Evolutionary conservation across 2,797 vertebrate species (phyloP).

Genomic region (Erpetoichthys calabaricus): DNA sequence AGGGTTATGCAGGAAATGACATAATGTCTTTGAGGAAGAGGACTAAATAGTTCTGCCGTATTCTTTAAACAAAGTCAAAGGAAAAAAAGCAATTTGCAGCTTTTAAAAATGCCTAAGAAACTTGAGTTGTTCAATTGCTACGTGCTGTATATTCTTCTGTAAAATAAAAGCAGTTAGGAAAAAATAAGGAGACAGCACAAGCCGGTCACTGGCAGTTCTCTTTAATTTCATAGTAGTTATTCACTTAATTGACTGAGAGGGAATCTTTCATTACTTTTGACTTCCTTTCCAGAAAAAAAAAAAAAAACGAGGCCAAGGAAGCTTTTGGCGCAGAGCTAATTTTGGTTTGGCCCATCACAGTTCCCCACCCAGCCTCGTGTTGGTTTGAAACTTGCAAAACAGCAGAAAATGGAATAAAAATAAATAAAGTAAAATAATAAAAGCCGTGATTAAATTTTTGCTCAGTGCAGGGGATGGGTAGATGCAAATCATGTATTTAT

Average conservation of each 20-base stretch:
- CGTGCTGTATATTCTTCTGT: too few species aligned
- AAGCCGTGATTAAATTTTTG: too few species aligned
- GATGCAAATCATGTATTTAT: too few species aligned
- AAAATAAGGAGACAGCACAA: conserved; percentile 32
- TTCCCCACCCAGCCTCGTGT: conserved; percentile 82
- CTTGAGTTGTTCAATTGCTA: not conserved
- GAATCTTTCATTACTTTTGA: conserved; percentile 72
- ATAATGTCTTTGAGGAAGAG: conserved; percentile 60
- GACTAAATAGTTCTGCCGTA: conserved; percentile 31
- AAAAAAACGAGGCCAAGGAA: conserved; percentile 59
- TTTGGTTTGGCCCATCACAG: conserved; percentile 76
- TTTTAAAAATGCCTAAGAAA: not conserved
- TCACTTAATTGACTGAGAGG: conserved; percentile 49
- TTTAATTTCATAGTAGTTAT: conserved; percentile 44
- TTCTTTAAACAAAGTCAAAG: conserved; percentile 44
- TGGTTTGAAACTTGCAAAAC: conserved; percentile 66
- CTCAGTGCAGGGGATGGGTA: too few species aligned
- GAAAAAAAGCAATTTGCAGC: not conserved
- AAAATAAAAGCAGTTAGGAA: not conserved
- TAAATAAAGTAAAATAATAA: too few species aligned
- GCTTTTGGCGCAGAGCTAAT: conserved; percentile 67
- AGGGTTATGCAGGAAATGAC: conserved; percentile 60
- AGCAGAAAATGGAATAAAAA: conserved; percentile 12
- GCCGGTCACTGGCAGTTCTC: conserved; percentile 44
- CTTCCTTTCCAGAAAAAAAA: conserved; percentile 59